Conservation (phyloP, 2,797 vertebrate genomes). For the Myotis findleyi region DNA sequence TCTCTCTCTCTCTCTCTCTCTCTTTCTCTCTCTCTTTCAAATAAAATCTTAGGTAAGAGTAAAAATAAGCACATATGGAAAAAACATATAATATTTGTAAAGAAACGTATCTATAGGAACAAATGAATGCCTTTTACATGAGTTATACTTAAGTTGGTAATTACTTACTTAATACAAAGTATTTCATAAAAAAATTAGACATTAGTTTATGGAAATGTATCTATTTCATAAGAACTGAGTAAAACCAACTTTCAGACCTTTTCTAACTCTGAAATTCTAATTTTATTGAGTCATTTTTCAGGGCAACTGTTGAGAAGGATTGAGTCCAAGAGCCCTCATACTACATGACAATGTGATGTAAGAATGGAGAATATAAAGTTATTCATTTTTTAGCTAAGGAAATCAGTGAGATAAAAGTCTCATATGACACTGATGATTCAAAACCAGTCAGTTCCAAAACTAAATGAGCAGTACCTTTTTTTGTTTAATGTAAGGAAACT, state of each 20-base stretch:
- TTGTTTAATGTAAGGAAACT: not conserved
- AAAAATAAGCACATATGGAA: slow-evolving; percentile 2
- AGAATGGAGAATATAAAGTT: not conserved
- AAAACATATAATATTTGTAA: not conserved
- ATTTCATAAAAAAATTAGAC: not conserved
- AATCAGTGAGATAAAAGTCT: not conserved
- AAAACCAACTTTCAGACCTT: not conserved
- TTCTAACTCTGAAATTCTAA: not conserved
- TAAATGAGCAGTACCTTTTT: not conserved
- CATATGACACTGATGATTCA: not conserved
- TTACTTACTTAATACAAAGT: not conserved
- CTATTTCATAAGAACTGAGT: not conserved
- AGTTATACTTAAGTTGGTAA: not conserved
- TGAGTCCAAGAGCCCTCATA: not conserved
- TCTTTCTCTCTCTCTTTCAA: not conserved
- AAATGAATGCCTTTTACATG: not conserved
- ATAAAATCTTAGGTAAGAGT: not conserved
- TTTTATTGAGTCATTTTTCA: not conserved
- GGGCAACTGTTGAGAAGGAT: not conserved
- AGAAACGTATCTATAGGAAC: not conserved
- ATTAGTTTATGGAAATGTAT: not conserved
- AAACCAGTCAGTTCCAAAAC: not conserved
- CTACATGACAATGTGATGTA: not conserved
- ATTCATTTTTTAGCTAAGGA: not conserved
- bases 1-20: not conserved